Base-by-base conservation (phyloP, 2,888 invertebrate genomes). In the Anorthoa munda region DNA sequence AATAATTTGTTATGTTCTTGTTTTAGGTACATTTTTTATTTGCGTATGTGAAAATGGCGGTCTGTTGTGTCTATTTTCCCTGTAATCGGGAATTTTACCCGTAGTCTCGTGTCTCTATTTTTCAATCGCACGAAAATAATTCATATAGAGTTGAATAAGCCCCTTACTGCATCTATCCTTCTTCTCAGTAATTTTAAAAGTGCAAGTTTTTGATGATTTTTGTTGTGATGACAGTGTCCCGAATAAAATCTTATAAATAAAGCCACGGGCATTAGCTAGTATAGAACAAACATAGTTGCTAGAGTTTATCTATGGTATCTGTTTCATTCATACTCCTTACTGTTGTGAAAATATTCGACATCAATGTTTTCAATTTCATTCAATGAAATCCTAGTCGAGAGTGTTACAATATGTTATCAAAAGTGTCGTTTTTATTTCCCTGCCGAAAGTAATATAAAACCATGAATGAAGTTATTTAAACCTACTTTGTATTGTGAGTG, bases 281-380 rank as follows among this genome's bases (percentile, higher is more conserved):
- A 9, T 39, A 23, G 7, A 51, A 17, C 2, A 18, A 12, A 45
- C 7, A 58, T 1, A 51, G 51, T n/a, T 23, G 55, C 2, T 23
- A 39, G 53, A 66, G 50, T 65, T 31, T 65, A 46, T 81, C 60
- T 76, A 68, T n/a, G 48, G 51, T 71, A 60, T 71, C 59, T 60
- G 21, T 58, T 82, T 82, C 80, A 71, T 69, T 80, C 72, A 82
- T 68, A 66, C 65, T 72, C 2, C 61, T 58, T 64, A 76, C 9
- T 46, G 17, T 79, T 79, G 53, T 82, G 78, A 82, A 72, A 82
- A 72, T 77, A 79, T 56, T 48, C 48, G 0, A 65, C 67, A 31
- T 26, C 66, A 60, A 72, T 68, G 65, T 82, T 58, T 59, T 71
- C 70, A 77, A 75, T 55, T 80, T 63, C 79, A 78, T 69, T 83